Percentiles rank a stretch among this genome's conserved stretches.
Evolutionary conservation across 2,888 invertebrate genomes (phyloP).

Genomic region (Ophion ventricosus): DNA sequence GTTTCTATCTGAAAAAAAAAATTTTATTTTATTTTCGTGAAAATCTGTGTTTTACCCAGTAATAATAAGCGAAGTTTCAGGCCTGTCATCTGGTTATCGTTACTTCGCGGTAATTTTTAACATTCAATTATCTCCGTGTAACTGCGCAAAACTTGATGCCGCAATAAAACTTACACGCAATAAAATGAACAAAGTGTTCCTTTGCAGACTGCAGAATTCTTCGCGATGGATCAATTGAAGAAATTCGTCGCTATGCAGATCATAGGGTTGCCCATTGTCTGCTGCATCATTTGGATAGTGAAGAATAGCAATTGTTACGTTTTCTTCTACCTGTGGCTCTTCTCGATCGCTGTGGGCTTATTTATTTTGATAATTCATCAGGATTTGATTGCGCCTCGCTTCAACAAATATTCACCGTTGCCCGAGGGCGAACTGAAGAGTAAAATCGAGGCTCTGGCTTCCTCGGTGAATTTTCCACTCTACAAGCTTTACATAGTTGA

Average conservation of each 20-base stretch:
- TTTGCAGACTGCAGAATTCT: constrained; percentile 94
- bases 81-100: too few relatives aligned
- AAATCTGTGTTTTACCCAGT: too few relatives aligned
- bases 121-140: too few relatives aligned
- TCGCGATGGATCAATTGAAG: constrained; percentile 95
- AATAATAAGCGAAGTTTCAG: too few relatives aligned
- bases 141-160: too few relatives aligned
- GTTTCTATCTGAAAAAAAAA: too few relatives aligned
- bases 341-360: constrained; percentile 92
- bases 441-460: constrained; percentile 94
- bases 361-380: constrained; percentile 96
- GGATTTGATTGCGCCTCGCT: constrained; percentile 97
- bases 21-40: too few relatives aligned
- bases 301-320: constrained; percentile 97
- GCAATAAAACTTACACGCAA: too few relatives aligned
- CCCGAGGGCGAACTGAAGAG: constrained; percentile 95
- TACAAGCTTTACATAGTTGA: constrained; percentile 96
- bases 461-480: constrained; percentile 94
- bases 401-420: constrained; percentile 98
- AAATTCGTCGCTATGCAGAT: constrained; percentile 91
- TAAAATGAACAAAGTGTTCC: too few relatives aligned
- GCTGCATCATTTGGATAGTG: constrained; percentile 91
- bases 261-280: constrained; percentile 91
- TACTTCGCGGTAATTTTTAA: too few relatives aligned
- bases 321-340: constrained; percentile 98